phyloP scores from a whole-genome alignment of 2,888 invertebrate species.

The Mayetiola destructor region DNA sequence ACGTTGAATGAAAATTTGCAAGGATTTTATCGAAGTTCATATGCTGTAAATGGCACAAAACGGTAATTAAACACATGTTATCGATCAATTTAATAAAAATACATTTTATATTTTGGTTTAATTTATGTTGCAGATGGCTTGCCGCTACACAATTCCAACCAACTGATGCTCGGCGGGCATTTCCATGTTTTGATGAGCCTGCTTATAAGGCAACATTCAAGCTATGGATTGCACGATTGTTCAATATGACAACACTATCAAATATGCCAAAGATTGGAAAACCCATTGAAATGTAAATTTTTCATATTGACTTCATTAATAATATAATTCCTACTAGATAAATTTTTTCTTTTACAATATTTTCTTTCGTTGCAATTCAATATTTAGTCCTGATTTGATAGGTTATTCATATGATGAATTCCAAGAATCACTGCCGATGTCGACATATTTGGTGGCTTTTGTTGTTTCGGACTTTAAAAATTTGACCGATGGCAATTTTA shows the following conservation, averaged over 20 bases:
- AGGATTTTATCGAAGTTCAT: conserved; percentile 74
- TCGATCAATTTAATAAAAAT: conserved; percentile 3
- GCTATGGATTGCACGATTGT: conserved; percentile 56
- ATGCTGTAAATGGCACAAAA: conserved; percentile 50
- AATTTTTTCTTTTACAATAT: background rate
- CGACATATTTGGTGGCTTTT: conserved; percentile 78
- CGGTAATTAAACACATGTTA: conserved; percentile 47
- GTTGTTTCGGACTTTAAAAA: conserved; percentile 63
- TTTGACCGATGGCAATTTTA: conserved; percentile 41
- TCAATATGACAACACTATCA: conserved; percentile 58
- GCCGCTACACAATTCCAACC: conserved; percentile 72
- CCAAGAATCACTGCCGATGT: conserved; percentile 62
- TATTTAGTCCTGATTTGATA: conserved; percentile 39
- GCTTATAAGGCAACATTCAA: conserved; percentile 67
- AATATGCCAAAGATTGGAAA: conserved; percentile 49
- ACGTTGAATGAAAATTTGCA: conserved; percentile 58
- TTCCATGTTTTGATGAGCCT: conserved; percentile 81
- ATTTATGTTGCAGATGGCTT: conserved; percentile 46
- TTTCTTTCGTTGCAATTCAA: conserved; percentile 15
- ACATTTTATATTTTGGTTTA: background rate
- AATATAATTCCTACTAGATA: background rate
- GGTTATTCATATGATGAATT: conserved; percentile 66
- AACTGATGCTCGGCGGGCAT: conserved; percentile 65
- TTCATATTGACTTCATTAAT: background rate
- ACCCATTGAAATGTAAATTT: conserved; percentile 24